phyloP scores from a whole-genome alignment of 2,113 vertebrate species.

The Percopsis transmontana region DNA sequence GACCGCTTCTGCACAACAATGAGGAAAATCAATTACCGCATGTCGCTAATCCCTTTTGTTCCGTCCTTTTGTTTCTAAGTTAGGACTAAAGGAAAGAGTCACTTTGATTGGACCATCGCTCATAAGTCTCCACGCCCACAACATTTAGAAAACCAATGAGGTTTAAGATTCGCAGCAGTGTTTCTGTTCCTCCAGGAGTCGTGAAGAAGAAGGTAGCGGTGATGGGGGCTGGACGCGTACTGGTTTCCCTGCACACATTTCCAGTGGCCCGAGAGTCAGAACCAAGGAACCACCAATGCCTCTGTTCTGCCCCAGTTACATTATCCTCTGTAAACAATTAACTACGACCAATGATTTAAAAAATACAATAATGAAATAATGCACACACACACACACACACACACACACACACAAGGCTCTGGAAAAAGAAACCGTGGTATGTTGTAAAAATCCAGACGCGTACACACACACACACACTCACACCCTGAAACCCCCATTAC shows the following conservation, averaged over 20 bases:
- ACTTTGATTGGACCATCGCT: conserved; percentile 20
- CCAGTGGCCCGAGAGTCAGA: conserved; percentile 49
- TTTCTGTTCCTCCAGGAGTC: conserved; percentile 64
- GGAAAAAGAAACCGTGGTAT: conserved; percentile 74
- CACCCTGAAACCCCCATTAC: conserved; percentile 64
- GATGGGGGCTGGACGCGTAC: conserved; percentile 46
- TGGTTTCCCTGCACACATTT: conserved; percentile 65
- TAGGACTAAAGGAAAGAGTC: conserved; percentile 16
- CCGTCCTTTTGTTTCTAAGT: conserved; percentile 14
- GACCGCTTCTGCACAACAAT: conserved; percentile 60
- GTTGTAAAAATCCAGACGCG: conserved; percentile 80
- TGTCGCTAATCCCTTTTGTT: conserved; percentile 29
- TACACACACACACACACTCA: conserved; percentile 40
- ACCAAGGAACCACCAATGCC: conserved; percentile 51
- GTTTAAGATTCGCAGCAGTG: conserved; percentile 64
- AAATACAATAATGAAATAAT: conserved; percentile 76
- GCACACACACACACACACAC: conserved; percentile 28
- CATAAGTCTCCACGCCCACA: too few relatives aligned
- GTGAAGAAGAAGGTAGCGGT: conserved; percentile 48
- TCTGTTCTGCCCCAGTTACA: conserved; percentile 15
- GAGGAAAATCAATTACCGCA: conserved; percentile 62
- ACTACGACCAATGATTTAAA: conserved; percentile 70
- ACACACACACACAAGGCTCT: conserved; percentile 58
- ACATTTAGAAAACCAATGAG: too few relatives aligned
- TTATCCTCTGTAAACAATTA: conserved; percentile 62